Conservation (phyloP, 1,140 invertebrate genomes). For the Manduca sexta region DNA sequence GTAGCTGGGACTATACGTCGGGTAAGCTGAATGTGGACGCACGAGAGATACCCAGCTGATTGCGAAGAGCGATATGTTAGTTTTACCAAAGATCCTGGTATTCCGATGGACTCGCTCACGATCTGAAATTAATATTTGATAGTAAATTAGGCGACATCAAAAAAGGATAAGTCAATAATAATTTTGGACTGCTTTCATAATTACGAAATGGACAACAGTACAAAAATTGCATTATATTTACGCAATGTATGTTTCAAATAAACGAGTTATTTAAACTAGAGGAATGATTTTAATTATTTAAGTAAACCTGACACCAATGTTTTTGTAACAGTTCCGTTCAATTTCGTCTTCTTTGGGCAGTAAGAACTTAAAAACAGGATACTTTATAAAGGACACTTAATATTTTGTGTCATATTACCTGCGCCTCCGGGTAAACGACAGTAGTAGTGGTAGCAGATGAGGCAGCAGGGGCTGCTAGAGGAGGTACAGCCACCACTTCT, state of each 20-base stretch:
- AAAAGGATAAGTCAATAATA: too few species aligned
- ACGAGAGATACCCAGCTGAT: conserved; percentile 92
- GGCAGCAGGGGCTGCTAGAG: conserved; percentile 84
- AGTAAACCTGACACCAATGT: too few species aligned
- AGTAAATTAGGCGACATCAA: not conserved
- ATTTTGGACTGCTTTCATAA: too few species aligned
- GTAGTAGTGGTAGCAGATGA: conserved; percentile 90
- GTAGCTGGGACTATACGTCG: conserved; percentile 84
- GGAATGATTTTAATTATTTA: too few species aligned
- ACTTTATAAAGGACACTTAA: too few species aligned
- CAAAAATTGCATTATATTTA: too few species aligned
- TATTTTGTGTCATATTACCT: conserved; percentile 72
- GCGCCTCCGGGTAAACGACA: conserved; percentile 90
- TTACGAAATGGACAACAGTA: too few species aligned
- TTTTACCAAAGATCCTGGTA: conserved; percentile 93
- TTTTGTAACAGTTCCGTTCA: too few species aligned
- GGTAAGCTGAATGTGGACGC: conserved; percentile 93
- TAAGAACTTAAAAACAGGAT: too few species aligned
- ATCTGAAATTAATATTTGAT: conserved; percentile 78
- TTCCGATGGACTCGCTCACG: conserved; percentile 93
- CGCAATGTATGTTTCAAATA: too few species aligned
- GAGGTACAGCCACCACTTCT: conserved; percentile 88
- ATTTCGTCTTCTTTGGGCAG: too few species aligned
- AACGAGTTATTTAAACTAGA: too few species aligned
- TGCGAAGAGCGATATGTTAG: conserved; percentile 95